Percentiles rank a stretch among this genome's conserved stretches.
Evolutionary conservation across 2,113 vertebrate species (phyloP).

Genomic region (Ammodytes marinus): DNA sequence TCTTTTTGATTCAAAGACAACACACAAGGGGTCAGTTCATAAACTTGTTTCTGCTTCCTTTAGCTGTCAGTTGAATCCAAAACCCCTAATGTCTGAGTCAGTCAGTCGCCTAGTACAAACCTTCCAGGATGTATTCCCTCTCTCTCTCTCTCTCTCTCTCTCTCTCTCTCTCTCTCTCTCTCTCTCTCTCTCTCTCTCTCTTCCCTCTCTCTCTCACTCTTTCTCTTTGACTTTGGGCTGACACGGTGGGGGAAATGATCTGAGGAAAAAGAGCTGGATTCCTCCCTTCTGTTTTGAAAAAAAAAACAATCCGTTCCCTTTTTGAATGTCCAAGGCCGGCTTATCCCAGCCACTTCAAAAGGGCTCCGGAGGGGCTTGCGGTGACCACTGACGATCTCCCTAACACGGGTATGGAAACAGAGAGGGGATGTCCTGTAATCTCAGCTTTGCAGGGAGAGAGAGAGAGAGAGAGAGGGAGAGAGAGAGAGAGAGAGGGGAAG

Average conservation of each 20-base stretch:
- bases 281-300: slow-evolving; percentile 54
- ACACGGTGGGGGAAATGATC: slow-evolving; percentile 63
- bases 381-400: slow-evolving; percentile 50
- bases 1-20: neutral
- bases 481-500: no score
- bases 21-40: neutral
- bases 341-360: slow-evolving; percentile 75
- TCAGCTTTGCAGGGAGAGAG: slow-evolving; percentile 65
- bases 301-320: slow-evolving; percentile 59
- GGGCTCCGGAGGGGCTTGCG: slow-evolving; percentile 33
- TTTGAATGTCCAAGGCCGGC: slow-evolving; percentile 61
- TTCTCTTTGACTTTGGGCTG: slow-evolving; percentile 16
- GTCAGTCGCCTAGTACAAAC: slow-evolving; percentile 9
- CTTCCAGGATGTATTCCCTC: slow-evolving; percentile 25
- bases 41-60: neutral
- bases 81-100: slow-evolving; percentile 42
- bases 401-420: slow-evolving; percentile 53
- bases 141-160: neutral
- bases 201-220: neutral
- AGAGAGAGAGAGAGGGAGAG: no score
- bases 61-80: neutral
- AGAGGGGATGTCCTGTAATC: slow-evolving; percentile 72
- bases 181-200: no score
- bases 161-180: no score
- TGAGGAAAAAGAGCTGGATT: slow-evolving; percentile 59